These are phyloP conservation scores for Telenomus remus DNA, from an alignment of 1,140 invertebrate genomes.

Conservation along the genomic window DNA sequence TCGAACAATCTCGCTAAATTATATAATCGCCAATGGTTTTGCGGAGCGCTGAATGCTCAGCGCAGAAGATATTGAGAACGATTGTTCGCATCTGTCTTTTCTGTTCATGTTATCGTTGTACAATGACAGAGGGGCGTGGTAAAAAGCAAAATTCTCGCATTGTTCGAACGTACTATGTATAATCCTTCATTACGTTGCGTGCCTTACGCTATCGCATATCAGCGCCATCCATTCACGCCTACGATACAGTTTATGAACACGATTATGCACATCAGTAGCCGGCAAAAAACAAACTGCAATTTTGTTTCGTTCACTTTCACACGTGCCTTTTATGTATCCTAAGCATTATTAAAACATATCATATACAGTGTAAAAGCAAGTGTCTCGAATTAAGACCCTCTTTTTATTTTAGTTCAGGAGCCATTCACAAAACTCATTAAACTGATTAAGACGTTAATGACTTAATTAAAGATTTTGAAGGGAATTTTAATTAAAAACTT, in stretches of 20 bases:
- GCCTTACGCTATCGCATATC: conserved; percentile 38
- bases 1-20: conserved; percentile 58
- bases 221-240: conserved; percentile 48
- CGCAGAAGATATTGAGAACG: conserved; percentile 52
- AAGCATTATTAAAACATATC: too few species aligned
- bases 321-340: too few species aligned
- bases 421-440: too few species aligned
- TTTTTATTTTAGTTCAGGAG: too few species aligned
- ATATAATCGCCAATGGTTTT: conserved; percentile 34
- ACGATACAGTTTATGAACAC: conserved; percentile 25
- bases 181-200: conserved; percentile 70
- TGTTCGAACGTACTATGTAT: conserved; percentile 65
- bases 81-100: conserved; percentile 52
- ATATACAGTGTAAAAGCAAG: too few species aligned
- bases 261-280: conserved; percentile 33
- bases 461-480: too few species aligned
- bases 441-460: too few species aligned
- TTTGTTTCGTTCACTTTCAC: too few species aligned
- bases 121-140: conserved; percentile 60
- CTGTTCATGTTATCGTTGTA: conserved; percentile 49
- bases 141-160: conserved; percentile 68
- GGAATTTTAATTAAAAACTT: too few species aligned
- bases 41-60: conserved; percentile 36
- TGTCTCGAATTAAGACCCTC: too few species aligned
- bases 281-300: too few species aligned